Conservation (phyloP, 1,140 invertebrate genomes). For the Thaumatotibia leucotreta region DNA sequence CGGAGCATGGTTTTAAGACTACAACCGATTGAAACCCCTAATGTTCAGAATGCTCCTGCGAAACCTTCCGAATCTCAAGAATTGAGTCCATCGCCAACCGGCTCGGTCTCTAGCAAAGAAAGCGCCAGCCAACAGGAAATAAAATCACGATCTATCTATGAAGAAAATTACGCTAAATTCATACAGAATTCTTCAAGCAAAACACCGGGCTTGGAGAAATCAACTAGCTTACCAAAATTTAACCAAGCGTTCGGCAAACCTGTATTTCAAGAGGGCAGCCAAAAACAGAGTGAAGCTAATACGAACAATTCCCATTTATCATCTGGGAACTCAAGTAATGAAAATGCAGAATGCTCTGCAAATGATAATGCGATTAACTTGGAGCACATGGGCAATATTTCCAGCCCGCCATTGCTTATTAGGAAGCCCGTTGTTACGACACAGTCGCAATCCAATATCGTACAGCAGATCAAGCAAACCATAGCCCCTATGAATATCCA, state of each 20-base stretch:
- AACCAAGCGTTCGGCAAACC: constrained; percentile 87
- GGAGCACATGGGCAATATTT: constrained; percentile 62
- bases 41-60: constrained; percentile 32
- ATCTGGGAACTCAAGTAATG: constrained; percentile 30
- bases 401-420: constrained; percentile 63
- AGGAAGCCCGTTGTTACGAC: constrained; percentile 53
- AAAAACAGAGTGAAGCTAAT: constrained; percentile 50
- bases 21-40: constrained; percentile 60
- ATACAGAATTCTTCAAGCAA: constrained; percentile 65
- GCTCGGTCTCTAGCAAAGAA: constrained; percentile 30
- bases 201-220: constrained; percentile 47
- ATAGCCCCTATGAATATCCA: constrained; percentile 74
- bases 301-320: constrained; percentile 40
- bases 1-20: constrained; percentile 71
- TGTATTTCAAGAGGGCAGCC: constrained; percentile 73
- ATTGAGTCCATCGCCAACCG: constrained; percentile 27
- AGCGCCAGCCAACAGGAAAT: constrained; percentile 54
- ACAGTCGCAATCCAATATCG: constrained; percentile 54
- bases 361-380: constrained; percentile 52
- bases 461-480: constrained; percentile 70
- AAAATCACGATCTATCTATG: constrained; percentile 74
- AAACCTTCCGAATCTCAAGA: constrained; percentile 52
- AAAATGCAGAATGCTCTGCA: constrained; percentile 45
- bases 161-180: constrained; percentile 77
- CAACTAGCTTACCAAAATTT: constrained; percentile 82